These are phyloP conservation scores for Menidia beryllina DNA, from an alignment of 2,113 vertebrate genomes.

Conservation along the genomic window DNA sequence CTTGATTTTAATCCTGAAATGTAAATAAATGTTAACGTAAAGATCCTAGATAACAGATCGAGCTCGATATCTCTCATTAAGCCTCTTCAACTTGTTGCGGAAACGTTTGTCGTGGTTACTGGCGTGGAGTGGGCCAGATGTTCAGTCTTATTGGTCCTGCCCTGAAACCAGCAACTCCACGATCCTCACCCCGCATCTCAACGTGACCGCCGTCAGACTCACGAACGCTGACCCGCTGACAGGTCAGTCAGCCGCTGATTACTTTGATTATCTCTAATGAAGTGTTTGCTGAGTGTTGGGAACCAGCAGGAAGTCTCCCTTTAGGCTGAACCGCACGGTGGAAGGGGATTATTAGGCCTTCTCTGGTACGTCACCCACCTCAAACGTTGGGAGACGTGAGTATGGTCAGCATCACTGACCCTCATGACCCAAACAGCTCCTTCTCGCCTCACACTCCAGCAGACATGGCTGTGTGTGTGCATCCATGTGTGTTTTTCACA, in stretches of 20 bases:
- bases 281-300: constrained; percentile 47
- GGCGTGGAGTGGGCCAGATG: background rate
- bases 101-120: constrained; percentile 3
- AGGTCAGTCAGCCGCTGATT: constrained; percentile 35
- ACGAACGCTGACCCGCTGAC: constrained; percentile 7
- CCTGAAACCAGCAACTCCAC: constrained; percentile 13
- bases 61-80: background rate
- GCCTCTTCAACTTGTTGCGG: background rate
- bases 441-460: constrained; percentile 27
- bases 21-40: background rate
- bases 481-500: constrained; percentile 31
- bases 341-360: constrained; percentile 52
- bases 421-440: constrained; percentile 23
- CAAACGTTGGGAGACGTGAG: constrained; percentile 8
- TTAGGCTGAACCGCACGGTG: constrained; percentile 29
- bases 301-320: constrained; percentile 29
- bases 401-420: constrained; percentile 43
- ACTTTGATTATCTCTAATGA: constrained; percentile 23
- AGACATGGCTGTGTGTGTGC: constrained; percentile 7
- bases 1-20: background rate
- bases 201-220: background rate
- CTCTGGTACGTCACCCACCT: constrained; percentile 34
- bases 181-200: constrained; percentile 2
- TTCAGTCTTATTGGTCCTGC: background rate
- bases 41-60: too few species aligned